These are phyloP conservation scores for Sarcophaga rosellei DNA, from an alignment of 2,888 invertebrate species.

Conservation along the genomic window DNA sequence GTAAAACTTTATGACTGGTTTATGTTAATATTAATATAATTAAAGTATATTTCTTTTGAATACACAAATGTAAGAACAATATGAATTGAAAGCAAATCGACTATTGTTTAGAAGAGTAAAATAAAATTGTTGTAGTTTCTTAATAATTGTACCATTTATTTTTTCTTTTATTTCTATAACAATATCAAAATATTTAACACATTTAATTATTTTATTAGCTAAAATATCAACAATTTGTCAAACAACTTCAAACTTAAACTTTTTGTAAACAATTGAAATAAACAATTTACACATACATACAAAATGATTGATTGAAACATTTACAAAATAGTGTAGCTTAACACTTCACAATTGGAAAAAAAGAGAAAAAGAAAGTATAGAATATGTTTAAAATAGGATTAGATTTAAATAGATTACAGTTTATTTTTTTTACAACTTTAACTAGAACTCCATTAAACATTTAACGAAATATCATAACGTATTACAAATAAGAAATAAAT, in stretches of 20 bases:
- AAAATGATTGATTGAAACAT: slow-evolving; percentile 39
- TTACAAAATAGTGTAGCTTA: slow-evolving; percentile 40
- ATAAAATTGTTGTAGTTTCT: not conserved
- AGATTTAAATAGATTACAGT: not conserved
- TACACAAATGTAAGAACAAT: no score
- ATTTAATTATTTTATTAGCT: slow-evolving; percentile 48
- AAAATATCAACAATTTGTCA: slow-evolving; percentile 58
- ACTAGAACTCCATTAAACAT: not conserved
- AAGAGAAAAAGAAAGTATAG: not conserved
- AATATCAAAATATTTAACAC: slow-evolving; percentile 38
- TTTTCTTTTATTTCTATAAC: slow-evolving; percentile 12
- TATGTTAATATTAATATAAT: no score
- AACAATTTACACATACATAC: slow-evolving; percentile 28
- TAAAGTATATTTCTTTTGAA: no score
- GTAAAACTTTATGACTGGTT: no score
- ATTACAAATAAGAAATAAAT: slow-evolving; percentile 1
- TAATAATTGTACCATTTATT: not conserved
- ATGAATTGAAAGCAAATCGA: no score
- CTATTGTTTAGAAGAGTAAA: no score
- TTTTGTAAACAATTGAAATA: slow-evolving; percentile 14
- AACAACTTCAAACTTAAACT: slow-evolving; percentile 33
- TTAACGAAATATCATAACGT: slow-evolving; percentile 7
- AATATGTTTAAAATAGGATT: not conserved
- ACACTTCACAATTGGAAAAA: slow-evolving; percentile 3
- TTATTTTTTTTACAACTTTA: not conserved